phyloP scores from a whole-genome alignment of 2,888 invertebrate genomes.

The Himalopsyche japonica region DNA sequence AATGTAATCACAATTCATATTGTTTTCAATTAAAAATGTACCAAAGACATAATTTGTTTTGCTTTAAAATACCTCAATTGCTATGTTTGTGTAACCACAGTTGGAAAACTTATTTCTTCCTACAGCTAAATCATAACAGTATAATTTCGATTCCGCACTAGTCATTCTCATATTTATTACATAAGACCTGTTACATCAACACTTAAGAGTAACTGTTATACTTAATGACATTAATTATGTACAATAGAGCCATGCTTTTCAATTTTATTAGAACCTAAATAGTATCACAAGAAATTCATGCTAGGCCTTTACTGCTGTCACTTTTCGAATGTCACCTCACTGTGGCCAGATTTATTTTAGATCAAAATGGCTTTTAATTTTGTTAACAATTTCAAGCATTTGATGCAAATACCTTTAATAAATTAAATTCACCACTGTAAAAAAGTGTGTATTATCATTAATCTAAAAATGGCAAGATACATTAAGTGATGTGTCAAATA shows the following conservation, averaged over 20 bases:
- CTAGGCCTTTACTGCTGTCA: conserved; percentile 35
- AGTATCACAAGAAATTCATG: conserved; percentile 41
- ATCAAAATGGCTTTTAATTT: conserved; percentile 15
- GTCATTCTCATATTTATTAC: conserved; percentile 28
- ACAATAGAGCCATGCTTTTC: conserved; percentile 41
- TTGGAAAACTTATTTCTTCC: conserved; percentile 31
- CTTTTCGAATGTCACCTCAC: conserved; percentile 2
- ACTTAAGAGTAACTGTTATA: conserved; percentile 31
- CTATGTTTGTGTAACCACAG: conserved; percentile 35
- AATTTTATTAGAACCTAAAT: conserved; percentile 39
- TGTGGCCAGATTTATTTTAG: conserved; percentile 29
- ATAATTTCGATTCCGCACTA: conserved; percentile 36
- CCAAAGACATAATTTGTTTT: conserved; percentile 38
- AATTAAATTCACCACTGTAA: conserved; percentile 15
- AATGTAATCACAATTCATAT: conserved; percentile 38
- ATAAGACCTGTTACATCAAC: conserved; percentile 31
- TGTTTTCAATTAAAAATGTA: conserved; percentile 39
- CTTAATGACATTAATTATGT: conserved; percentile 34
- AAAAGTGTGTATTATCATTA: background rate
- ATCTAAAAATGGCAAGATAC: conserved; percentile 32
- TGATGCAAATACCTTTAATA: conserved; percentile 33
- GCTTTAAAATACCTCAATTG: conserved; percentile 36
- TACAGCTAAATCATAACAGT: conserved; percentile 33
- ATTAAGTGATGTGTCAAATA: conserved; percentile 4
- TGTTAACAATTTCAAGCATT: conserved; percentile 34